phyloP scores from a whole-genome alignment of 1,140 invertebrate genomes.

The Thrips palmi region DNA sequence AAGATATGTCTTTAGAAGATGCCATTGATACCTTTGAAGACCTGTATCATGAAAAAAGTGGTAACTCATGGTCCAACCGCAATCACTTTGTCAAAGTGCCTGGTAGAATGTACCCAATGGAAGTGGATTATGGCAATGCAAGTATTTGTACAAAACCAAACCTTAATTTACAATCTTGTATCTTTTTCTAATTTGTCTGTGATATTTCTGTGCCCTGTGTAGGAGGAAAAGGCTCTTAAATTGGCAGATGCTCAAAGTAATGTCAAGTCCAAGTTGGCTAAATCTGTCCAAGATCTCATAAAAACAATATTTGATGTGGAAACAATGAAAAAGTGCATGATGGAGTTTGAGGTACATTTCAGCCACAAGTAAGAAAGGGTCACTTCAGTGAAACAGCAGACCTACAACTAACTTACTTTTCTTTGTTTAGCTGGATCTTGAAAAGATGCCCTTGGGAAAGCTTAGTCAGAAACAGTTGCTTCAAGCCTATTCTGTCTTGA shows the following conservation, averaged over 20 bases:
- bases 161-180: neutral
- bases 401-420: neutral
- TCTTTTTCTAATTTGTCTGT: neutral
- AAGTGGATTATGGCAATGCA: conserved; percentile 67
- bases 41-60: conserved; percentile 67
- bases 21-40: conserved; percentile 46
- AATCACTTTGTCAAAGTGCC: conserved; percentile 62
- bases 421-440: conserved; percentile 57
- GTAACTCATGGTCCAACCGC: conserved; percentile 54
- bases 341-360: conserved; percentile 68
- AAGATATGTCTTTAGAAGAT: conserved; percentile 33
- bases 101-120: conserved; percentile 70
- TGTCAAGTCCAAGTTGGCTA: conserved; percentile 45
- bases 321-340: conserved; percentile 77
- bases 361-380: neutral
- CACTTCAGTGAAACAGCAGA: neutral
- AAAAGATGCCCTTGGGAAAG: conserved; percentile 96
- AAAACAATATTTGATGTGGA: conserved; percentile 80
- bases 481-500: conserved; percentile 64
- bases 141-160: neutral
- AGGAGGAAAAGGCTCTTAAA: neutral
- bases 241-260: neutral
- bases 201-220: neutral
- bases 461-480: conserved; percentile 81
- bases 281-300: conserved; percentile 67